Evolutionary conservation across 2,797 vertebrate genomes (phyloP).

Genomic region (Furcifer pardalis): DNA sequence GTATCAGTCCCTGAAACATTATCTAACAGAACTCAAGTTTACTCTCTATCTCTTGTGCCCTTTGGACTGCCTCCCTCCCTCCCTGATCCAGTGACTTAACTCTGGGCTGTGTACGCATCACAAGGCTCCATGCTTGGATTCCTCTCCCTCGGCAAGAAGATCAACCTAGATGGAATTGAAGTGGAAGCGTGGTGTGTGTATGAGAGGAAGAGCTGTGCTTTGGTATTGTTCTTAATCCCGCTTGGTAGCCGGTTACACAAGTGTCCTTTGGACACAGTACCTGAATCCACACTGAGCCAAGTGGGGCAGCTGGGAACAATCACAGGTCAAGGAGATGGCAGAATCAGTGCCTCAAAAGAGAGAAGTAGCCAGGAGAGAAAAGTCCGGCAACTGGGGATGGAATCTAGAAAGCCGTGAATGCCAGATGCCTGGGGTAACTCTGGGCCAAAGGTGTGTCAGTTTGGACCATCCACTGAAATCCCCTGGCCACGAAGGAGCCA

Average conservation of each 20-base stretch:
- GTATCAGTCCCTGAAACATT: neutral
- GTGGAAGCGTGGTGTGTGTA: neutral
- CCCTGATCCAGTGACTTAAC: conserved; percentile 9
- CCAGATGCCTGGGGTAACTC: too few relatives aligned
- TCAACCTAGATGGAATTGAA: neutral
- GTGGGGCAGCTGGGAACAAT: neutral
- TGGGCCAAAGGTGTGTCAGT: neutral
- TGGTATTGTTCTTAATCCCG: neutral
- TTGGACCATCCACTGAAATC: neutral
- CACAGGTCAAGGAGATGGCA: neutral
- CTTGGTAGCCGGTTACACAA: neutral
- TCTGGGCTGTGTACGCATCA: neutral
- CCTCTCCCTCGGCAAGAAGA: neutral
- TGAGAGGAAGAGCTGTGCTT: neutral
- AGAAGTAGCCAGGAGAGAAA: neutral
- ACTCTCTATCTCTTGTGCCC: neutral
- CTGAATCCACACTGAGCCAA: neutral
- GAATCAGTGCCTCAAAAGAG: neutral
- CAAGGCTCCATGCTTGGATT: neutral
- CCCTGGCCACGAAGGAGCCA: too few relatives aligned
- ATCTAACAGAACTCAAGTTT: neutral
- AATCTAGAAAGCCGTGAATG: neutral
- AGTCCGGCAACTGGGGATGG: neutral
- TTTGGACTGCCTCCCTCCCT: neutral
- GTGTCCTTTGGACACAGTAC: neutral